Evolutionary conservation across 2,113 vertebrate species (phyloP), one percentile per base, ranked within the genome.

Genomic region (Cnemophilus loriae): DNA sequence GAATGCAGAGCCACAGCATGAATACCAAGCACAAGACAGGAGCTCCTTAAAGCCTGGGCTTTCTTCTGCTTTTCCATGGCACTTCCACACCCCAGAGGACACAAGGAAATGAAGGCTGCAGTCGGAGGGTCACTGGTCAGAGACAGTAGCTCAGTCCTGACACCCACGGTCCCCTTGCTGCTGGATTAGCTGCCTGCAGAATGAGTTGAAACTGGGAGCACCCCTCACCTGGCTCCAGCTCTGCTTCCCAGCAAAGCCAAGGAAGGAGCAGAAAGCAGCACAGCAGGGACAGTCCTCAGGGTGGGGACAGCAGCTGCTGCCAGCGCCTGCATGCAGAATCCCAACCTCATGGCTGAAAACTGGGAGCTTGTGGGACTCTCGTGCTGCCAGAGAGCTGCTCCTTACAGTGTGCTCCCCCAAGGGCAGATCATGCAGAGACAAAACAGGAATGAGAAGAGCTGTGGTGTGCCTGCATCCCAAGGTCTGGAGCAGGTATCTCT

Each of bases 121-220:
- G 75, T 9, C 32, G 35, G 28, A 76, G 47, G n/a, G 41, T 13
- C 1, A 0, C 50, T 61, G 65, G 19, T 39, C 65, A 85, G 50
- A 60, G 27, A 57, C 24, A 35, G n/a, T 1, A 57, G 32, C 42
- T 61, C 50, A 49, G 37, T 35, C 60, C 68, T 53, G 14, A 64
- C 1, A 5, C 15, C 26, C 26, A 7, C 0, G 0, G 47, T 42
- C 46, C 75, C 37, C 39, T 35, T 24, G 15, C 9, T 61, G 63
- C 68, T 84, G 77, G 41, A 22, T 55, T 11, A 49, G 64, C 53
- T 42, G 17, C 11, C 56, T 56, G 41, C 81, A 79, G 47, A 74
- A 56, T 5, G 33, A 81, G 11, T 16, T 60, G 35, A 37, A 6
- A 80, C 41, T 10, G 28, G 44, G 27, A 77, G 10, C 8, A 44